Percentiles rank a stretch among this genome's conserved stretches.
Evolutionary conservation across 2,888 invertebrate genomes (phyloP).

Genomic region (Sarcophaga rosellei): DNA sequence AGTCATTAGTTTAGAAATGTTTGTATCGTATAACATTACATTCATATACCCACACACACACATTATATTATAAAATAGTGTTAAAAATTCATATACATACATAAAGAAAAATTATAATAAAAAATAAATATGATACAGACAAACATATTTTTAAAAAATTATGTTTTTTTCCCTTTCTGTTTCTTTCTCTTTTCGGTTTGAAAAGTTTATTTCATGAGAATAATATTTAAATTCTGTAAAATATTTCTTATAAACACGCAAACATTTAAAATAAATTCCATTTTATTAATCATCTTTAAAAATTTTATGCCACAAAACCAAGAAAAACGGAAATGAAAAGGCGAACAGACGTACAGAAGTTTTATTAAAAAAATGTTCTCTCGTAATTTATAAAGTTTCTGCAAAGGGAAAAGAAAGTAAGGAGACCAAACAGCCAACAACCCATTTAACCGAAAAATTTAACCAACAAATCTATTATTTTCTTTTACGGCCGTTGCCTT

Average conservation of each 20-base stretch:
- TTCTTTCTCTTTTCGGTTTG: neutral
- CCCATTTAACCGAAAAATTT: neutral
- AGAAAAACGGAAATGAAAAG: slow-evolving; percentile 2
- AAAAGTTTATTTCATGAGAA: neutral
- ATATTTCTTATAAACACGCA: slow-evolving; percentile 55
- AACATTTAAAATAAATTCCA: slow-evolving; percentile 57
- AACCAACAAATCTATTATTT: slow-evolving; percentile 45
- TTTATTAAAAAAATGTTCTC: neutral
- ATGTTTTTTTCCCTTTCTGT: neutral
- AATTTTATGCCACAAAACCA: slow-evolving; percentile 27
- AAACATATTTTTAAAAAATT: neutral
- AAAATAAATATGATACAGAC: neutral
- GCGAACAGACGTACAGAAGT: slow-evolving; percentile 1
- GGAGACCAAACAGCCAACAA: neutral
- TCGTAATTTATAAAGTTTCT: slow-evolving; percentile 32
- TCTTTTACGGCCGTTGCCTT: neutral
- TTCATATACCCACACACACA: neutral
- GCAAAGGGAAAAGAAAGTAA: neutral
- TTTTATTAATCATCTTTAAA: slow-evolving; percentile 59
- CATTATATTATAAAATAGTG: too few relatives aligned
- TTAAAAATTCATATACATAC: too few relatives aligned
- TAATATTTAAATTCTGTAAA: slow-evolving; percentile 45
- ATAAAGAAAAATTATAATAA: neutral
- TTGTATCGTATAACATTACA: slow-evolving; percentile 18
- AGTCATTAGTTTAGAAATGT: slow-evolving; percentile 20